Conservation (phyloP, 2,888 invertebrate species). For the Drosophila testacea region DNA sequence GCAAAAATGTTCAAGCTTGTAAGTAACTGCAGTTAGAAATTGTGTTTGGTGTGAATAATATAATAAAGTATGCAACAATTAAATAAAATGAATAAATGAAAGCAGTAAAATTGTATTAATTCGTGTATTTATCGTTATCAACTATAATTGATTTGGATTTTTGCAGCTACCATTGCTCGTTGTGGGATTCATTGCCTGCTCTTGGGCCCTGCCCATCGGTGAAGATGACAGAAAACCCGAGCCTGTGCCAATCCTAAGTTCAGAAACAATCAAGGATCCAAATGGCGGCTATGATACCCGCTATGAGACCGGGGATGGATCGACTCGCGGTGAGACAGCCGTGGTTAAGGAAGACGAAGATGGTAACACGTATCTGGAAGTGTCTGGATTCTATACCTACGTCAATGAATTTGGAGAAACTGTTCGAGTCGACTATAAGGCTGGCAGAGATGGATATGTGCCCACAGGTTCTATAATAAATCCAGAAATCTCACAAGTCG, state of each 20-base stretch:
- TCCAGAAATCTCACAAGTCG: slow-evolving; percentile 80
- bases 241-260: slow-evolving; percentile 72
- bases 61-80: neutral
- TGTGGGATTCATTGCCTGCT: slow-evolving; percentile 45
- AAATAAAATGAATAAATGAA: too few relatives aligned
- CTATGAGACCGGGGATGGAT: slow-evolving; percentile 78
- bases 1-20: slow-evolving; percentile 77
- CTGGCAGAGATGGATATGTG: slow-evolving; percentile 84
- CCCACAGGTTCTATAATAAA: slow-evolving; percentile 80
- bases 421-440: slow-evolving; percentile 83
- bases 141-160: neutral
- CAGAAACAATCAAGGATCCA: slow-evolving; percentile 65
- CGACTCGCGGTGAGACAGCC: slow-evolving; percentile 74
- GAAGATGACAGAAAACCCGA: slow-evolving; percentile 31
- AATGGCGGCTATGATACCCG: slow-evolving; percentile 78
- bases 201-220: slow-evolving; percentile 54
- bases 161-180: slow-evolving; percentile 50
- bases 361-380: slow-evolving; percentile 73
- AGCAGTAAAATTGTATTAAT: neutral
- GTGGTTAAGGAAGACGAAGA: slow-evolving; percentile 68
- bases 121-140: too few relatives aligned
- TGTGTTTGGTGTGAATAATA: neutral
- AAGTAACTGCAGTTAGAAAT: slow-evolving; percentile 57
- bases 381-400: slow-evolving; percentile 83
- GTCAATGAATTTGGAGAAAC: slow-evolving; percentile 78